Percentiles rank a stretch among this genome's conserved stretches.
Evolutionary conservation across 2,797 vertebrate species (phyloP).

Genomic region (Pagetopsis macropterus): DNA sequence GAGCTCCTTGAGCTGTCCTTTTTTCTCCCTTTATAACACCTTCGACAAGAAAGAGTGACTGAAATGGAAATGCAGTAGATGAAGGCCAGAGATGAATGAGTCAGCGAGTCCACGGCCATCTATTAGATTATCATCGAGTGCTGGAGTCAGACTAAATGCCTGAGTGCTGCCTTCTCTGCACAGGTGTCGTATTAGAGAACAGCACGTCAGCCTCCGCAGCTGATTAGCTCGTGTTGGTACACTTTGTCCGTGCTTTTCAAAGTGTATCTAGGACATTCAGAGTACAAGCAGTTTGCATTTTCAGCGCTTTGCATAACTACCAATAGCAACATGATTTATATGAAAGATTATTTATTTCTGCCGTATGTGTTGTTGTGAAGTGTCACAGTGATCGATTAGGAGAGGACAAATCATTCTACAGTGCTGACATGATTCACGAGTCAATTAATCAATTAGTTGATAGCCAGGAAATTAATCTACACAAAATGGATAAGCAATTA

Average conservation of each 20-base stretch:
- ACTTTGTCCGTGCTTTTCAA: slow-evolving; percentile 25
- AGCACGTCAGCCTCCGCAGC: slow-evolving; percentile 16
- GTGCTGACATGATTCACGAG: background rate
- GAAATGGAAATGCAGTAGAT: slow-evolving; percentile 60
- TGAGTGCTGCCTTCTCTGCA: slow-evolving; percentile 18
- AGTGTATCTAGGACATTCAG: background rate
- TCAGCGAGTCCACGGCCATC: slow-evolving; percentile 44
- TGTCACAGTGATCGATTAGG: background rate
- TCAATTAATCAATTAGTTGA: background rate
- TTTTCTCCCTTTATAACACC: slow-evolving; percentile 1
- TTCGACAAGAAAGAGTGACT: slow-evolving; percentile 57
- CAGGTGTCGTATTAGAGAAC: slow-evolving; percentile 59
- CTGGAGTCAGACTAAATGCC: slow-evolving; percentile 38
- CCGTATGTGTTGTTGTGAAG: background rate
- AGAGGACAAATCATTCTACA: background rate
- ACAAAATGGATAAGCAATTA: background rate
- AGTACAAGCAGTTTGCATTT: background rate
- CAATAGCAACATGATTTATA: background rate
- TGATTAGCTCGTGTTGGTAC: slow-evolving; percentile 37
- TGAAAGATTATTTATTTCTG: background rate
- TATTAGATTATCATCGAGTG: slow-evolving; percentile 62
- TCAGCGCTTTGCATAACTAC: background rate
- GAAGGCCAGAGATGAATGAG: slow-evolving; percentile 47
- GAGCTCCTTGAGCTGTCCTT: slow-evolving; percentile 43
- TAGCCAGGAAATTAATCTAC: background rate